Conservation (phyloP, 1,140 invertebrate genomes). For the Drosophila pallidifrons region DNA sequence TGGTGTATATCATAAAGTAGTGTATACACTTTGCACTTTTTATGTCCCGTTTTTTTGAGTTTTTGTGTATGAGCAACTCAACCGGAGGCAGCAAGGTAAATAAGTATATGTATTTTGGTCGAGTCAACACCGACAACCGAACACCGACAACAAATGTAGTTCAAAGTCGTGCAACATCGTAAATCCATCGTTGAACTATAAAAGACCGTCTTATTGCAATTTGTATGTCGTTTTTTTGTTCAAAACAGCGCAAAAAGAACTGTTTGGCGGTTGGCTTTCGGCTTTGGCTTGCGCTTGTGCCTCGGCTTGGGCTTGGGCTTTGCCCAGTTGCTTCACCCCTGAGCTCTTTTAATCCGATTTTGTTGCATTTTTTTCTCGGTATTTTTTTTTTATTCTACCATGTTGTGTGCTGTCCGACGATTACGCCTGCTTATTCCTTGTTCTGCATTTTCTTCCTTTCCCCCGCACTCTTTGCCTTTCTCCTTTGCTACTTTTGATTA, state of each 20-base stretch:
- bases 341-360: slow-evolving; percentile 82
- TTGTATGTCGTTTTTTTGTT: slow-evolving; percentile 68
- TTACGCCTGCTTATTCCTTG: slow-evolving; percentile 68
- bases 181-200: slow-evolving; percentile 83
- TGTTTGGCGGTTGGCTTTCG: slow-evolving; percentile 46
- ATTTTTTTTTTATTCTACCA: slow-evolving; percentile 16
- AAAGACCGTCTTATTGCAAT: slow-evolving; percentile 78
- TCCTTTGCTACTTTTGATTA: slow-evolving; percentile 62
- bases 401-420: slow-evolving; percentile 67
- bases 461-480: not conserved
- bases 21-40: slow-evolving; percentile 13
- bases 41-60: slow-evolving; percentile 1
- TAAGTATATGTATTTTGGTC: slow-evolving; percentile 14
- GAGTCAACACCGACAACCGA: slow-evolving; percentile 32
- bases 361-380: slow-evolving; percentile 62
- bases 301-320: slow-evolving; percentile 26
- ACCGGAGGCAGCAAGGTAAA: slow-evolving; percentile 30
- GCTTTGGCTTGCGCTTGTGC: slow-evolving; percentile 37
- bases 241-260: slow-evolving; percentile 35
- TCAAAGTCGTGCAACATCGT: slow-evolving; percentile 82
- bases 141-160: slow-evolving; percentile 63
- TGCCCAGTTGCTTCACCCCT: slow-evolving; percentile 63
- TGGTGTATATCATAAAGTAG: too few species aligned
- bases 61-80: slow-evolving; percentile 45
- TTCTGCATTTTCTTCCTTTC: slow-evolving; percentile 18